A percentile compares a stretch with the other conserved stretches of the same genome.
phyloP scores from a whole-genome alignment of 1,140 invertebrate genomes.

The Popillia japonica region DNA sequence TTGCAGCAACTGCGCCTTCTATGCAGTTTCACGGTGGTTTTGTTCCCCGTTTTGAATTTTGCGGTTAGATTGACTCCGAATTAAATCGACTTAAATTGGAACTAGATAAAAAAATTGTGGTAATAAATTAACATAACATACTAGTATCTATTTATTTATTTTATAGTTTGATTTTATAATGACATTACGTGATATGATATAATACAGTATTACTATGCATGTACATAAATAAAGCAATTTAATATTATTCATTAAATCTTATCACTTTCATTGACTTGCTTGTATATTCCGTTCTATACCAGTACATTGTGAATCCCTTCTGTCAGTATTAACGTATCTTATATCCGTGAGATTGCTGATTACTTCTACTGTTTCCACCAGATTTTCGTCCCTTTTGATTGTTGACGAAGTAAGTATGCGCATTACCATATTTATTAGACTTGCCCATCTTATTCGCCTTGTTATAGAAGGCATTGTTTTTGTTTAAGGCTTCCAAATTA shows the following conservation, averaged over 20 bases:
- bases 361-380: background rate
- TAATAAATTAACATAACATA: slow-evolving; percentile 3
- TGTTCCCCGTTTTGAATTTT: too few relatives aligned
- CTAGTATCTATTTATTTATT: background rate
- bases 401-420: background rate
- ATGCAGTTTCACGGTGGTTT: too few relatives aligned
- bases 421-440: slow-evolving; percentile 37
- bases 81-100: background rate
- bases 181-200: background rate
- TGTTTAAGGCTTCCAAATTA: slow-evolving; percentile 39
- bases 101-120: background rate
- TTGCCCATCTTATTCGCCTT: slow-evolving; percentile 35
- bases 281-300: background rate
- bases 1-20: too few relatives aligned
- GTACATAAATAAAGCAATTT: background rate
- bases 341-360: background rate
- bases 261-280: background rate
- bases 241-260: background rate
- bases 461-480: slow-evolving; percentile 39
- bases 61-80: too few relatives aligned
- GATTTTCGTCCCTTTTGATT: background rate
- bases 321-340: background rate
- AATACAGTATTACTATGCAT: background rate
- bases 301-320: background rate
- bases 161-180: background rate